phyloP scores from a whole-genome alignment of 1,140 invertebrate species.

The Pectinophora gossypiella region DNA sequence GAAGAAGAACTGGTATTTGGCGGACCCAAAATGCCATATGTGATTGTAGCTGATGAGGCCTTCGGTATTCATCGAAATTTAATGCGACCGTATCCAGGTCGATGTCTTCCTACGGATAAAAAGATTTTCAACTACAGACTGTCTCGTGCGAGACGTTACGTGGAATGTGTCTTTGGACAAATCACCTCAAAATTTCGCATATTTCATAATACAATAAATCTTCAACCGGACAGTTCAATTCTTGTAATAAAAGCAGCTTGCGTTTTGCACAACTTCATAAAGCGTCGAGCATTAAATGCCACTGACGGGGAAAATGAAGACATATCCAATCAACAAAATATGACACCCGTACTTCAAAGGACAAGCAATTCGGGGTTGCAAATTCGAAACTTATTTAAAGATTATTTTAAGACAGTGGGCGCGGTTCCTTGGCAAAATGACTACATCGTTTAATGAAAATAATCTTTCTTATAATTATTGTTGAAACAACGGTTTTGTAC shows the following conservation, averaged over 20 bases:
- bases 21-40: neutral
- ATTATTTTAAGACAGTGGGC: neutral
- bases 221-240: neutral
- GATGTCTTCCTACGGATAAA: neutral
- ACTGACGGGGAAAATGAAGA: neutral
- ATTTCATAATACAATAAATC: neutral
- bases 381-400: neutral
- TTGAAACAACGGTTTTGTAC: too few relatives aligned
- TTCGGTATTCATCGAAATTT: constrained; percentile 9
- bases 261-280: constrained; percentile 1
- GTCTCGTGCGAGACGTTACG: neutral
- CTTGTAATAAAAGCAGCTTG: neutral
- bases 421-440: neutral
- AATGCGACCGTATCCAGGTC: constrained; percentile 3
- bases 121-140: constrained; percentile 1
- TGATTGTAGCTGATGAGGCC: constrained; percentile 12
- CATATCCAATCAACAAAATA: neutral
- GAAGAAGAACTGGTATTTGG: too few relatives aligned
- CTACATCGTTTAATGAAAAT: too few relatives aligned
- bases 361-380: neutral
- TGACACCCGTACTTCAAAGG: neutral
- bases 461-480: too few relatives aligned
- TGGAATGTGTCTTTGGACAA: constrained; percentile 5
- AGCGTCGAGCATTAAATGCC: neutral
- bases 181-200: neutral